phyloP scores from a whole-genome alignment of 2,113 vertebrate genomes.

The Pardalotus punctatus region DNA sequence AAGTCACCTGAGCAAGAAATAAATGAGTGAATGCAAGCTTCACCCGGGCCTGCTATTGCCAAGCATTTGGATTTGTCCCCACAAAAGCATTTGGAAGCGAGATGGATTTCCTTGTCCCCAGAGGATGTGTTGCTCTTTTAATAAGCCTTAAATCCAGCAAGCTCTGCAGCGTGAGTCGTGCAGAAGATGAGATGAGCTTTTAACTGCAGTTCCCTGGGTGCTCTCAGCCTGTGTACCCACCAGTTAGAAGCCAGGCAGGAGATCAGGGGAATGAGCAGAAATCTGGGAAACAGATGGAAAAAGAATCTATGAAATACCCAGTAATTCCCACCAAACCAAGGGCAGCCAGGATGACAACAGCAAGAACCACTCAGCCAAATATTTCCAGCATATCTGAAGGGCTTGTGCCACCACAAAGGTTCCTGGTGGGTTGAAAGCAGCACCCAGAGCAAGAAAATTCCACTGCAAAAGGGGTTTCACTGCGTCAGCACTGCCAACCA shows the following conservation, averaged over 20 bases:
- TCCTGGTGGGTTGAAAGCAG: not conserved
- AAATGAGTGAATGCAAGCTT: not conserved
- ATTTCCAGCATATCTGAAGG: not conserved
- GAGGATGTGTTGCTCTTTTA: not conserved
- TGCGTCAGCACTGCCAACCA: not conserved
- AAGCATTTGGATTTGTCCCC: not conserved
- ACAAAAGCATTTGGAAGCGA: not conserved
- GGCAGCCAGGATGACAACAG: not conserved
- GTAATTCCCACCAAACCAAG: not conserved
- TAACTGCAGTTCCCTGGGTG: not conserved
- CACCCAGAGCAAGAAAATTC: not conserved
- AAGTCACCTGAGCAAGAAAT: not conserved
- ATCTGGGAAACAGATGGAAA: constrained; percentile 24
- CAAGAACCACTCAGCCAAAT: not conserved
- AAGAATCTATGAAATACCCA: not conserved
- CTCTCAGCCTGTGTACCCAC: not conserved
- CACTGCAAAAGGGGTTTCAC: not conserved
- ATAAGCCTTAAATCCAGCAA: constrained; percentile 13
- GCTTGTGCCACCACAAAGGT: not conserved
- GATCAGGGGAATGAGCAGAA: not conserved
- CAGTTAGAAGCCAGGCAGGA: not conserved
- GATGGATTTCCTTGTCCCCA: constrained; percentile 12
- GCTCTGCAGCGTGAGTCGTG: not conserved
- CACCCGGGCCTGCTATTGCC: not conserved
- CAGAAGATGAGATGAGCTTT: not conserved